Percentiles rank a stretch among this genome's conserved stretches.
These are phyloP conservation scores for Zoanthus solanderi DNA, from an alignment of 92 coral and sea anemone species.

Conservation along the genomic window DNA sequence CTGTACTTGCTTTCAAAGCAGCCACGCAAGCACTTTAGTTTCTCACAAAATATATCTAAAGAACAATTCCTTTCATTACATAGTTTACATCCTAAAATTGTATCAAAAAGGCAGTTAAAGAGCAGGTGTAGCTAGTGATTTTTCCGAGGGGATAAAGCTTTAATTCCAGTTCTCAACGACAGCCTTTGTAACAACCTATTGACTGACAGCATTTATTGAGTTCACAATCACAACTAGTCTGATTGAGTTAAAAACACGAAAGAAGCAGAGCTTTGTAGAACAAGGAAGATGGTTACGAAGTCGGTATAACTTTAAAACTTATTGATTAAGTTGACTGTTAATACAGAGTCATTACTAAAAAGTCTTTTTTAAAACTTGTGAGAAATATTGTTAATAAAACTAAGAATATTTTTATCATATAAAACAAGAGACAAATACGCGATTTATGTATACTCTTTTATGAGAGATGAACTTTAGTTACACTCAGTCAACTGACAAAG, in stretches of 20 bases:
- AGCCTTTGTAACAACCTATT: not conserved
- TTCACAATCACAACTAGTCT: not conserved
- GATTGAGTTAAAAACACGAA: not conserved
- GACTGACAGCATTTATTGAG: not conserved
- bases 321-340: not conserved
- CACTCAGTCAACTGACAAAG: not conserved
- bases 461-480: not conserved
- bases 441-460: not conserved
- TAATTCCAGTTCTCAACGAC: not conserved
- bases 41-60: conserved; percentile 38
- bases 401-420: no score
- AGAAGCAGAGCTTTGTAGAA: not conserved
- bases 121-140: conserved; percentile 12
- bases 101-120: conserved; percentile 21
- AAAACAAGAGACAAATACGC: not conserved
- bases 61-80: conserved; percentile 25
- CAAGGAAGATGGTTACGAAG: not conserved
- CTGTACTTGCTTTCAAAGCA: conserved; percentile 39
- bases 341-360: not conserved
- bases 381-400: not conserved
- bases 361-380: no score
- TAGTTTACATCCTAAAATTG: conserved; percentile 14
- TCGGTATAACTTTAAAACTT: not conserved
- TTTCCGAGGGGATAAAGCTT: conserved; percentile 18
- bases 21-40: conserved; percentile 19